Evolutionary conservation across 2,888 invertebrate species (phyloP), one percentile per base, ranked within the genome.

Genomic region (Nudaria mundana): DNA sequence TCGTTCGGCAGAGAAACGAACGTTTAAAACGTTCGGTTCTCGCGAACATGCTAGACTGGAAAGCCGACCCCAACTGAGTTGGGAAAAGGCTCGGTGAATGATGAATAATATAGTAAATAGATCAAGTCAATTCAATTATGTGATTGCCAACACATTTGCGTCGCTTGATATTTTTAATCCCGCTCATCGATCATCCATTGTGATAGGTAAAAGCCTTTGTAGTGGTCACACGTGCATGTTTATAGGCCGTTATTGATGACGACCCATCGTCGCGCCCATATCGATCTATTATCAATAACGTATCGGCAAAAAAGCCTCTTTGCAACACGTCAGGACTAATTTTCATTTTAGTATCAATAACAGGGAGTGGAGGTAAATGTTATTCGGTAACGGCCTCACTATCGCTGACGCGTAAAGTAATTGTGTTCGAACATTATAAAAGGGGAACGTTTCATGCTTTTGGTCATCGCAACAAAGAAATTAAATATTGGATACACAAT

Each of bases 201-300:
- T 55, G 50, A 55, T 57, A 63, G 52, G 56, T 63, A 67, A 68
- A 68, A 59, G 64, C 66, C 65, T 71, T 77, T 80, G 71, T 77
- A 54, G 46, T 44, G 51, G 63, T 61, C 63, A 66, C 36, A 44
- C 55, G 58, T 63, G 54, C 61, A 63, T 51, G 58, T 62, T 62
- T 58, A 63, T 63, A 44, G 56, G 66, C 69, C 52, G 69, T 73
- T 76, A 76, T 77, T 76, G 78, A 81, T 81, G 79, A 76, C 72
- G 66, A 62, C 68, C 61, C 69, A 73, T 67, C 55, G 80, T 67
- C 78, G 70, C 78, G 63, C 77, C 79, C 72, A 76, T 71, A 71
- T 75, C 78, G 76, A 71, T 68, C 70, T 73, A 74, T 79, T 82
- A 83, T 85, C 83, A 83, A 86, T 87, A 86, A 83, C 81, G 82